Evolutionary conservation across 2,888 invertebrate genomes (phyloP).

Genomic region (Ptychoptera albimana): DNA sequence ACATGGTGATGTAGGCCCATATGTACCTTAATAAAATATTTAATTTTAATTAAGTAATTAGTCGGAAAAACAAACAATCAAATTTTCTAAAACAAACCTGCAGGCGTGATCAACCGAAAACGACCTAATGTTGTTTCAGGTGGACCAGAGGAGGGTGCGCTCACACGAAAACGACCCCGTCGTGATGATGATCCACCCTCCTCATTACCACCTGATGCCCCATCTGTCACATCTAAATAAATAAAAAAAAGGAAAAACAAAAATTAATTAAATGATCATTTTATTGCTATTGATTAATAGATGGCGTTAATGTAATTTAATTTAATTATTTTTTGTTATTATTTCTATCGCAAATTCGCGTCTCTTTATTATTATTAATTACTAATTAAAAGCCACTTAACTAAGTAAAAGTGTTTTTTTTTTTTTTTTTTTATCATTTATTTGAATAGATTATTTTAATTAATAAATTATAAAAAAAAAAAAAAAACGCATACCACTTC

Average conservation of each 20-base stretch:
- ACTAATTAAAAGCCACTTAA: too few species aligned
- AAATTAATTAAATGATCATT: neutral
- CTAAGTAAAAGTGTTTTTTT: too few species aligned
- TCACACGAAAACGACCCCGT: conserved; percentile 38
- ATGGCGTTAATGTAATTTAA: too few species aligned
- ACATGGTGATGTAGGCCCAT: conserved; percentile 29
- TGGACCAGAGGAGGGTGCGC: conserved; percentile 26
- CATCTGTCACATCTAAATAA: conserved; percentile 15
- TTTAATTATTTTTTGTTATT: too few species aligned
- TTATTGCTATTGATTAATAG: too few species aligned
- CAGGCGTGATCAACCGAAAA: conserved; percentile 28
- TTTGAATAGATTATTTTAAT: too few species aligned
- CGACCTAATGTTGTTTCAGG: conserved; percentile 30
- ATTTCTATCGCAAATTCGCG: neutral
- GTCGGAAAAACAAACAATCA: neutral
- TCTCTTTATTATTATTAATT: neutral
- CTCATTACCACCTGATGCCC: conserved; percentile 14
- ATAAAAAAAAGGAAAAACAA: neutral
- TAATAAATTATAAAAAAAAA: too few species aligned
- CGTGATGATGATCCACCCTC: conserved; percentile 26
- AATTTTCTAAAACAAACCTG: conserved; percentile 19
- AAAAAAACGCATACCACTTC: conserved; percentile 11
- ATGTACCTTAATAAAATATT: conserved; percentile 24
- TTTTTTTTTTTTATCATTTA: too few species aligned
- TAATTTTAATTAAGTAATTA: neutral